phyloP scores from a whole-genome alignment of 64 coral and sea anemone species.

The Stichodactyla mertensii region DNA sequence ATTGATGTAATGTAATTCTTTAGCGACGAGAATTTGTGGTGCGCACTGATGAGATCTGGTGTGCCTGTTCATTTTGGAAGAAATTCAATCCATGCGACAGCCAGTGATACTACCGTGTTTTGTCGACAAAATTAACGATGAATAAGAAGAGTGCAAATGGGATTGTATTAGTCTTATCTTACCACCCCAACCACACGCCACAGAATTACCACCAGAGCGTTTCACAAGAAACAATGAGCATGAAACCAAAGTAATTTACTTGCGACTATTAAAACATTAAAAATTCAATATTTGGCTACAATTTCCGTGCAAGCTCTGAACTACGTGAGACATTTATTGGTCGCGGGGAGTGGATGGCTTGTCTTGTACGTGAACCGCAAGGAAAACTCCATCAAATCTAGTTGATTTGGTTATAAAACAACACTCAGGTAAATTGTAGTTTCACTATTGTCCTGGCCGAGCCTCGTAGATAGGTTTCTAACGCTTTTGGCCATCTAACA shows the following conservation, averaged over 20 bases:
- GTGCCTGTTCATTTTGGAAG: neutral
- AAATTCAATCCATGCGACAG: neutral
- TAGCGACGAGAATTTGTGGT: neutral
- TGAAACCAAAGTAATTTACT: neutral
- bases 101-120: neutral
- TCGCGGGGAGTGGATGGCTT: too few relatives aligned
- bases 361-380: too few relatives aligned
- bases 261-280: neutral
- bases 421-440: too few relatives aligned
- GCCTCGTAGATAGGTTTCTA: neutral
- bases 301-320: neutral
- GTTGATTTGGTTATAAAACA: too few relatives aligned
- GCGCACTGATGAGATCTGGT: neutral
- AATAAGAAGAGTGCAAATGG: neutral
- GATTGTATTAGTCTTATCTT: slow-evolving; percentile 9
- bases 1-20: too few relatives aligned
- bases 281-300: neutral
- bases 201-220: slow-evolving; percentile 5
- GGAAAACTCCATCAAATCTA: too few relatives aligned
- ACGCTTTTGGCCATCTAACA: neutral
- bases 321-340: neutral
- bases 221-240: neutral
- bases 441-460: too few relatives aligned
- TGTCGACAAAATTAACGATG: neutral
- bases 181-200: neutral